Percentiles rank a stretch among this genome's conserved stretches.
Conservation (phyloP, 2,113 vertebrate genomes). For the Gracilinanus agilis region DNA sequence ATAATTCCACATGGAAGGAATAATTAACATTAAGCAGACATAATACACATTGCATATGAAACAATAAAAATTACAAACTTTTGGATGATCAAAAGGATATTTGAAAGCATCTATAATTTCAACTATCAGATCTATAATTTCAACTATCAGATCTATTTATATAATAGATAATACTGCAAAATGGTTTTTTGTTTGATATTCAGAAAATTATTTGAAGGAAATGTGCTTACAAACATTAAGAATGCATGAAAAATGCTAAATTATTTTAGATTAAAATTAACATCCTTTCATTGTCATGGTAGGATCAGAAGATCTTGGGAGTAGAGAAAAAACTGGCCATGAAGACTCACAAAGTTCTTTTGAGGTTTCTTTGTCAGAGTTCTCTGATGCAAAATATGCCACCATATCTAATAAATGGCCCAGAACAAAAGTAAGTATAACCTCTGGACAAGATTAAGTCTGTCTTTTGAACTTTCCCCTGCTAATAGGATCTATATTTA, state of each 20-base stretch:
- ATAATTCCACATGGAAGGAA: background rate
- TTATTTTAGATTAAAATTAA: background rate
- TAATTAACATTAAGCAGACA: background rate
- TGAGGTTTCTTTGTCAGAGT: background rate
- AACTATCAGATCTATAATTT: too few relatives aligned
- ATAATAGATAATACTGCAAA: background rate
- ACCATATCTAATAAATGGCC: too few relatives aligned
- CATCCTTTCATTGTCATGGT: background rate
- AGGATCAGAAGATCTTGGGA: background rate
- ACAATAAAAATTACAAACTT: constrained; percentile 1
- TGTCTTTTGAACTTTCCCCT: too few relatives aligned
- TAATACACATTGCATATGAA: background rate
- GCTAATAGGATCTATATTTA: too few relatives aligned
- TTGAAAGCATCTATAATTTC: background rate
- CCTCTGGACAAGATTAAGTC: too few relatives aligned
- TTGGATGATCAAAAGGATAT: background rate
- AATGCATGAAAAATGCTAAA: background rate
- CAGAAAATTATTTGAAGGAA: background rate
- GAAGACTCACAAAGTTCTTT: background rate
- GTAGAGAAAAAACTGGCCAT: background rate
- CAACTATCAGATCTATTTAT: background rate
- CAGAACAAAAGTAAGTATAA: too few relatives aligned
- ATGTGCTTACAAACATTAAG: background rate
- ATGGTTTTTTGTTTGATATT: background rate
- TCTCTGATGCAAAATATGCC: background rate